A percentile compares a stretch with the other conserved stretches of the same genome.
Evolutionary conservation across 2,888 invertebrate genomes (phyloP).

Genomic region (Tiphia femorata): DNA sequence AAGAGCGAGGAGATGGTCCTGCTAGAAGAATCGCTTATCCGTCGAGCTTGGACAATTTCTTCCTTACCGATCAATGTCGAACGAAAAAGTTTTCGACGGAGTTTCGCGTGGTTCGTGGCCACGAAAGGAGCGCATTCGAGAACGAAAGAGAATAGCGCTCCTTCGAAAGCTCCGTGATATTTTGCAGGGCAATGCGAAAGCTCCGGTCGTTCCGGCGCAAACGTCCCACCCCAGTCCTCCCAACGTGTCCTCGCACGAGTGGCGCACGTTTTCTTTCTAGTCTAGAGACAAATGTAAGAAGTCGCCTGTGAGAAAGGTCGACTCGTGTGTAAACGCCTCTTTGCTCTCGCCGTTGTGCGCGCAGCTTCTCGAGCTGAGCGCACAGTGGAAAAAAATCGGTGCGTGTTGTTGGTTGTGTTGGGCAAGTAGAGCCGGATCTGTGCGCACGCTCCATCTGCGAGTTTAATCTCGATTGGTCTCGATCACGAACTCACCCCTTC

Average conservation of each 20-base stretch:
- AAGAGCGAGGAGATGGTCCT: not conserved
- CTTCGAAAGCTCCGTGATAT: not conserved
- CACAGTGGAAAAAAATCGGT: no score
- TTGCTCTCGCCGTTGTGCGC: slow-evolving; percentile 22
- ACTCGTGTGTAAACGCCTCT: slow-evolving; percentile 31
- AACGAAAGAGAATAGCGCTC: no score
- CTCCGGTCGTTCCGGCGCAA: not conserved
- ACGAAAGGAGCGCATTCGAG: no score
- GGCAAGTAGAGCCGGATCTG: not conserved
- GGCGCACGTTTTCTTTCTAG: slow-evolving; percentile 64
- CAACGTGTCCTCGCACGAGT: not conserved
- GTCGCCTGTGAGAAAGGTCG: slow-evolving; percentile 34
- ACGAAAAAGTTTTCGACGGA: not conserved
- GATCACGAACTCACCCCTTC: no score
- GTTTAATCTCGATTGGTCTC: no score
- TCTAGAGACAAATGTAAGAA: slow-evolving; percentile 60
- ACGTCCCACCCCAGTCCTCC: not conserved
- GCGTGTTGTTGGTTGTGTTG: no score
- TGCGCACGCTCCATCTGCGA: not conserved
- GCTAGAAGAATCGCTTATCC: not conserved
- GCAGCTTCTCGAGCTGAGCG: not conserved
- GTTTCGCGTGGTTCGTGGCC: no score
- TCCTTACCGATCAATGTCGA: not conserved
- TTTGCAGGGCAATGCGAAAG: not conserved
- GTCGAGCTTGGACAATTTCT: not conserved